phyloP scores from a whole-genome alignment of 2,797 vertebrate genomes.

The Huso huso region DNA sequence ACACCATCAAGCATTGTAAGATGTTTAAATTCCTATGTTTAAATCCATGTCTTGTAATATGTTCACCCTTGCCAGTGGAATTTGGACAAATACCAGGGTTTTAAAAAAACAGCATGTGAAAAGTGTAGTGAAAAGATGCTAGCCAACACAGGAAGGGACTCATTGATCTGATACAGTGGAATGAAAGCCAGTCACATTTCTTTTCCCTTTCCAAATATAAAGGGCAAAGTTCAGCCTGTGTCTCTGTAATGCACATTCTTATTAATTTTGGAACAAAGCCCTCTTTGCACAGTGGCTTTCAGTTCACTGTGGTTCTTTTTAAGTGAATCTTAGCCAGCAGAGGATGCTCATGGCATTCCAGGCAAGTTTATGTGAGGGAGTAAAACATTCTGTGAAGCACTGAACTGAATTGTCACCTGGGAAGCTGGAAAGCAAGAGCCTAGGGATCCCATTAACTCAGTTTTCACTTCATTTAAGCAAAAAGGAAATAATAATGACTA shows the following conservation, averaged over 20 bases:
- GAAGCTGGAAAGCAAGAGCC: constrained; percentile 30
- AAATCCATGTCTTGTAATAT: too few species aligned
- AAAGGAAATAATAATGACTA: constrained; percentile 39
- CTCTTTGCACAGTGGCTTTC: too few species aligned
- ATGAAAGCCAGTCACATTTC: too few species aligned
- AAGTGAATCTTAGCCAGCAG: constrained; percentile 40
- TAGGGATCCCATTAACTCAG: constrained; percentile 30
- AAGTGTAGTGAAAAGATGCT: too few species aligned
- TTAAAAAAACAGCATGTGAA: too few species aligned
- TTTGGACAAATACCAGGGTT: too few species aligned
- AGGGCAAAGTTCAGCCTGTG: not conserved
- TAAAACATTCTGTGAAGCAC: constrained; percentile 24
- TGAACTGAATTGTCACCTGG: constrained; percentile 36
- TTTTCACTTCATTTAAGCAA: constrained; percentile 38
- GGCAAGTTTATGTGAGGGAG: constrained; percentile 26
- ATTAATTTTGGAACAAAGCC: not conserved
- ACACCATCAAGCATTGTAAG: too few species aligned
- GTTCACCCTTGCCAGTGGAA: too few species aligned
- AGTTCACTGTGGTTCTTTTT: constrained; percentile 28
- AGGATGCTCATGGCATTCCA: constrained; percentile 50
- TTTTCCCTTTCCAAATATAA: too few species aligned
- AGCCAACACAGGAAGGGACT: too few species aligned
- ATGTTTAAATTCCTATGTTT: too few species aligned
- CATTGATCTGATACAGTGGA: too few species aligned
- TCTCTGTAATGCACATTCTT: not conserved